These are phyloP conservation scores for Ichneumoninae sp. DNA, from an alignment of 2,888 invertebrate species.

Conservation along the genomic window DNA sequence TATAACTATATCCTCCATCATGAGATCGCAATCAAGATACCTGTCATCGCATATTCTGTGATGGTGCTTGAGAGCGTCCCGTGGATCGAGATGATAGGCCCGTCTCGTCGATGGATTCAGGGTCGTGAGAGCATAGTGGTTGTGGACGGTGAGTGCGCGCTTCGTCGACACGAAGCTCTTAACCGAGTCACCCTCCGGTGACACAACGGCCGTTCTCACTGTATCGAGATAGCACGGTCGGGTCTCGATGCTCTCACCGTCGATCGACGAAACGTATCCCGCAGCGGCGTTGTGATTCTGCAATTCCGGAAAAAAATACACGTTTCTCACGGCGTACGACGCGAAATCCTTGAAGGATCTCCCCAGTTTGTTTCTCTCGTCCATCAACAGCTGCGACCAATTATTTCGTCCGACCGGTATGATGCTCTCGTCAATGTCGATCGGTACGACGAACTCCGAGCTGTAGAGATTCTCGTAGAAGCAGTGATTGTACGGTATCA, in stretches of 20 bases:
- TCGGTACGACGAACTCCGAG: slow-evolving; percentile 88
- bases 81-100: slow-evolving; percentile 87
- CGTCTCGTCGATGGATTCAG: slow-evolving; percentile 86
- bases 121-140: slow-evolving; percentile 90
- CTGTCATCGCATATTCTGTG: slow-evolving; percentile 85
- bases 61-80: slow-evolving; percentile 89
- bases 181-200: slow-evolving; percentile 88
- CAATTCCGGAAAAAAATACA: slow-evolving; percentile 88
- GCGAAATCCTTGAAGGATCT: slow-evolving; percentile 85
- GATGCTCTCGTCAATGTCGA: slow-evolving; percentile 91
- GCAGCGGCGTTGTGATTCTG: slow-evolving; percentile 64
- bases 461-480: slow-evolving; percentile 89
- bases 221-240: slow-evolving; percentile 84
- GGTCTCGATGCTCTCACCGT: slow-evolving; percentile 62
- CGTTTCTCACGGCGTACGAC: slow-evolving; percentile 88
- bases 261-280: background rate
- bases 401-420: slow-evolving; percentile 87
- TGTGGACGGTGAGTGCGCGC: slow-evolving; percentile 89
- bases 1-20: slow-evolving; percentile 77
- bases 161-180: slow-evolving; percentile 90
- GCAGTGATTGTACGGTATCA: slow-evolving; percentile 92
- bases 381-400: slow-evolving; percentile 87
- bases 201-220: slow-evolving; percentile 86
- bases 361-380: slow-evolving; percentile 82
- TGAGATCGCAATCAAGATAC: slow-evolving; percentile 78